phyloP scores from a whole-genome alignment of 2,797 vertebrate genomes.

The Chloroceryle inda region DNA sequence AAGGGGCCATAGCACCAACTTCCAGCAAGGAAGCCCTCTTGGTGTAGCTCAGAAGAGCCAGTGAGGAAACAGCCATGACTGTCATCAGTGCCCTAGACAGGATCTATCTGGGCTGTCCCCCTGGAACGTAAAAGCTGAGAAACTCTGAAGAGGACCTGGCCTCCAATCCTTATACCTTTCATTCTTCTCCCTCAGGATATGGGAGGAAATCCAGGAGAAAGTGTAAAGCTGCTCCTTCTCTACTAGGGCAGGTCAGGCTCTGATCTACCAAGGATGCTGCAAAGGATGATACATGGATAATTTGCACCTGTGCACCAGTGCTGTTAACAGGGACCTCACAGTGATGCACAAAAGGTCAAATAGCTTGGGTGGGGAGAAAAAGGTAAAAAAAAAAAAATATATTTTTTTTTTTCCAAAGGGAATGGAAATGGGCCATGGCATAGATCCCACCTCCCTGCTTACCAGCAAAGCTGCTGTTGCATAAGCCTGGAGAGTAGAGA shows the following conservation, averaged over 20 bases:
- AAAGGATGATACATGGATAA: not conserved
- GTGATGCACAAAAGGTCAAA: not conserved
- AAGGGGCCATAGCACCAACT: accelerated
- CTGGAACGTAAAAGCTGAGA: not conserved
- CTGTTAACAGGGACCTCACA: not conserved
- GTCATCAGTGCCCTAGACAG: not conserved
- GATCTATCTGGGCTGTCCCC: not conserved
- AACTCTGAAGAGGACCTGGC: not conserved
- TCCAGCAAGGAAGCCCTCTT: not conserved
- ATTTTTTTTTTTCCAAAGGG: not conserved
- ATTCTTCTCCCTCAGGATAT: not conserved
- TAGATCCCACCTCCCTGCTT: not conserved
- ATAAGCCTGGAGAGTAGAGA: not conserved
- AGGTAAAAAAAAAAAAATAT: not conserved
- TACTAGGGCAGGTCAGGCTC: not conserved
- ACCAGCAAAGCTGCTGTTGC: not conserved
- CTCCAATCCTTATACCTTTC: not conserved
- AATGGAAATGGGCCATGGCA: not conserved
- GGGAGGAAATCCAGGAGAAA: not conserved
- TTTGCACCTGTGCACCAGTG: not conserved
- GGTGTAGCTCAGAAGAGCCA: not conserved
- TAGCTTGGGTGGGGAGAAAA: not conserved
- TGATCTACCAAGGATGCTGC: not conserved
- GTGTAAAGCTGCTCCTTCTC: not conserved
- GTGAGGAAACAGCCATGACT: not conserved